Conservation (phyloP, 2,113 vertebrate species). For the Gorilla gorilla region DNA sequence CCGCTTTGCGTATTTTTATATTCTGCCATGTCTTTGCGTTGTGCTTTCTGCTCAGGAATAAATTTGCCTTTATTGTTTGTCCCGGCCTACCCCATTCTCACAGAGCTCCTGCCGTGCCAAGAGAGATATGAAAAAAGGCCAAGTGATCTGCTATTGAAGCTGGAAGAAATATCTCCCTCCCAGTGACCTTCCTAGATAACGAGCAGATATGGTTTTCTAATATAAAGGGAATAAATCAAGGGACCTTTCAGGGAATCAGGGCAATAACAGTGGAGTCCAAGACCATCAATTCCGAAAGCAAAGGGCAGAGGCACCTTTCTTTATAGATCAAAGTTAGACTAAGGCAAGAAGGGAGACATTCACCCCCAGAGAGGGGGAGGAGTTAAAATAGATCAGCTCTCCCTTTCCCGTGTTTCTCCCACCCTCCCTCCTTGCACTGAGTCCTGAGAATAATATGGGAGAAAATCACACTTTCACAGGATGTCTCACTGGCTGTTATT, state of each 20-base stretch:
- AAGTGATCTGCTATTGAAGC: conserved; percentile 48
- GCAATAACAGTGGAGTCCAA: conserved; percentile 52
- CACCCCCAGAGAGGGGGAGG: too few species aligned
- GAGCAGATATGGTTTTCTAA: conserved; percentile 73
- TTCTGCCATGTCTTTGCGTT: background rate
- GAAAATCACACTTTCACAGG: background rate
- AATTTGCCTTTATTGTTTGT: conserved; percentile 43
- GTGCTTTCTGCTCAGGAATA: conserved; percentile 34
- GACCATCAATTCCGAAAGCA: conserved; percentile 67
- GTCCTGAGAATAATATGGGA: background rate
- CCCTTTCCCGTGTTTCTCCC: accelerated
- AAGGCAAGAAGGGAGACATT: conserved; percentile 10
- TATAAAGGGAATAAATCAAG: conserved; percentile 79
- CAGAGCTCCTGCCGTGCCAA: background rate
- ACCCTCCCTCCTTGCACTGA: background rate
- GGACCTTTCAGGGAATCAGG: conserved; percentile 61
- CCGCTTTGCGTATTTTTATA: background rate
- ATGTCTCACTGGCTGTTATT: background rate
- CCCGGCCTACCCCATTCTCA: background rate
- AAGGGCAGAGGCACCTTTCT: conserved; percentile 57
- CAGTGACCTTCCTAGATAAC: conserved; percentile 79
- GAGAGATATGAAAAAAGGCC: conserved; percentile 56
- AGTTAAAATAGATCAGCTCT: background rate
- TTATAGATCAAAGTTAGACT: conserved; percentile 13
- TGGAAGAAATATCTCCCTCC: conserved; percentile 73